Evolutionary conservation across 2,113 vertebrate genomes (phyloP), one percentile per base, ranked within the genome.

Genomic region (Scalopus aquaticus): DNA sequence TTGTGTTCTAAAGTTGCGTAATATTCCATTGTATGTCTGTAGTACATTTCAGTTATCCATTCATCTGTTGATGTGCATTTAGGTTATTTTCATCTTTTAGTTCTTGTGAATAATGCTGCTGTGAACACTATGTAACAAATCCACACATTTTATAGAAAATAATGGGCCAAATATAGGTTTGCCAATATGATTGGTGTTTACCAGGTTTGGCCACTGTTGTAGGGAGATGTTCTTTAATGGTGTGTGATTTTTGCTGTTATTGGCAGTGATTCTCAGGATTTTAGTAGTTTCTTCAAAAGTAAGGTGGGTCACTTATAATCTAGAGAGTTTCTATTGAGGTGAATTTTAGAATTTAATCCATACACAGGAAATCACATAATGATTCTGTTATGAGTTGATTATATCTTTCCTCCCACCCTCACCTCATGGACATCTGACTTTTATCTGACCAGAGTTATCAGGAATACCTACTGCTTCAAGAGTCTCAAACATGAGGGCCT

Each of bases 321-420:
- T 89, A 72, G 17, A 93, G 35, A 72, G 28, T 82, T 91, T 89
- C 44, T 85, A 8, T 76, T 84, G 72, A 91, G 51, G 22, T 85
- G 22, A 81, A 79, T 72, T 89, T 95, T 77, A 24, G 46, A 70
- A 91, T 85, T 58, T 89, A 69, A 89, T 77, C 12, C n/a, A 44
- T 26, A 49, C 0, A 72, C 12, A 80, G 37, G 20, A 81, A 82
- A 70, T 49, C 37, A 64, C 24, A 26, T 22, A 81, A 67, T 85
- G 13, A 15, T 78, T 65, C 22, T 56, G 20, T 60, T 64, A 42
- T 60, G 35, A 24, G 24, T 30, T 90, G 37, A 82, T 32, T 91
- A 39, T 54, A n/a, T 79, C 16, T 32, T 42, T 56, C 35, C 42
- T 15, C 11, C 32, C 2, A 11, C 22, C 35, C 56, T 9, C 20